Evolutionary conservation across 53 echinoderm and acorn worm species (phyloP).

Genomic region (Crossaster papposus): DNA sequence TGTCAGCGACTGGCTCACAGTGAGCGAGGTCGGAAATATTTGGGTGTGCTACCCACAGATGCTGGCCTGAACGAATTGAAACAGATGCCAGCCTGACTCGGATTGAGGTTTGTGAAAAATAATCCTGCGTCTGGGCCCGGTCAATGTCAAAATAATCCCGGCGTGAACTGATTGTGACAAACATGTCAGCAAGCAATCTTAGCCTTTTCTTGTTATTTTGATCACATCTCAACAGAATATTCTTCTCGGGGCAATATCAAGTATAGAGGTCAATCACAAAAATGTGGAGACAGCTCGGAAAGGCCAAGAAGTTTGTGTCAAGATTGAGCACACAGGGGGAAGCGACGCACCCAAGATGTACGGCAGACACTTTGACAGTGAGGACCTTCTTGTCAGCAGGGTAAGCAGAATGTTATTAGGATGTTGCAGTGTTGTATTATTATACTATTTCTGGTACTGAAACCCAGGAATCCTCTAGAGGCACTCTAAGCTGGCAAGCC

Average conservation of each 20-base stretch:
- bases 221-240: slow-evolving; percentile 54
- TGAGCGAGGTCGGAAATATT: too few species aligned
- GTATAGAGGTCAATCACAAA: slow-evolving; percentile 94
- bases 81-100: too few species aligned
- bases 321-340: slow-evolving; percentile 82
- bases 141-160: too few species aligned
- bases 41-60: too few species aligned
- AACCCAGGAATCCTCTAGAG: too few species aligned
- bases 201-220: not conserved
- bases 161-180: not conserved
- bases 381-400: slow-evolving; percentile 90
- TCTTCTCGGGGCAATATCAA: slow-evolving; percentile 83
- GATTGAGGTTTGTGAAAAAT: too few species aligned
- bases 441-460: too few species aligned
- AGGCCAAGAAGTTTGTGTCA: slow-evolving; percentile 94
- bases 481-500: too few species aligned
- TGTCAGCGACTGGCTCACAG: too few species aligned
- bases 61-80: too few species aligned
- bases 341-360: slow-evolving; percentile 99
- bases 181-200: not conserved
- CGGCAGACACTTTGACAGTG: slow-evolving; percentile 83
- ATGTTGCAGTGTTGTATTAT: too few species aligned
- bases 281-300: slow-evolving; percentile 78
- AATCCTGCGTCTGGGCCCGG: too few species aligned
- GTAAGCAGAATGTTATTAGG: slow-evolving; percentile 45